These are phyloP conservation scores for Mus spretus DNA, from an alignment of 2,797 vertebrate genomes.

Conservation along the genomic window DNA sequence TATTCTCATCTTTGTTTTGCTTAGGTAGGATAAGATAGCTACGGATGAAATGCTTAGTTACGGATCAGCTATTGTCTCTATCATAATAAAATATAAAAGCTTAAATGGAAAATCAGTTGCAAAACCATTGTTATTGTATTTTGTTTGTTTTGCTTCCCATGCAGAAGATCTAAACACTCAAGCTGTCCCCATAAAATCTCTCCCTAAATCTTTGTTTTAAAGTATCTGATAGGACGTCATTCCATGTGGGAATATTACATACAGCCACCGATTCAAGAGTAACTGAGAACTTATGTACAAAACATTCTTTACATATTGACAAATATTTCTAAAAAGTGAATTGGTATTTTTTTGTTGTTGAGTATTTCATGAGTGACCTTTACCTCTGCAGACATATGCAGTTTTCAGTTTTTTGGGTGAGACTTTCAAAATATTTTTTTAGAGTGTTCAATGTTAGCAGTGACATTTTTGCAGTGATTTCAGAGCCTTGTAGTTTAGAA, in stretches of 20 bases:
- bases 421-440: conserved; percentile 94
- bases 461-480: conserved; percentile 92
- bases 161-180: conserved; percentile 81
- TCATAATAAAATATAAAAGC: conserved; percentile 63
- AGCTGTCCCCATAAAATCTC: conserved; percentile 83
- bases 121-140: conserved; percentile 70
- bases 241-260: conserved; percentile 91
- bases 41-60: neutral
- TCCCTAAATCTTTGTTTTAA: conserved; percentile 87
- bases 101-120: conserved; percentile 71
- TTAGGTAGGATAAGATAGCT: neutral
- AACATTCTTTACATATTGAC: conserved; percentile 93
- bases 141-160: conserved; percentile 66
- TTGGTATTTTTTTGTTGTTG: conserved; percentile 93
- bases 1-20: conserved; percentile 60
- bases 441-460: conserved; percentile 91
- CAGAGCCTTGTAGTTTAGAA: conserved; percentile 91
- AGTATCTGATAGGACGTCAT: conserved; percentile 89
- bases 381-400: conserved; percentile 93
- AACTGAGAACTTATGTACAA: conserved; percentile 92
- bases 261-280: conserved; percentile 91
- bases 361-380: conserved; percentile 92
- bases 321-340: conserved; percentile 93
- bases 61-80: conserved; percentile 37
- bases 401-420: conserved; percentile 93